Evolutionary conservation across 2,113 vertebrate genomes (phyloP).

Genomic region (Pituophis catenifer): DNA sequence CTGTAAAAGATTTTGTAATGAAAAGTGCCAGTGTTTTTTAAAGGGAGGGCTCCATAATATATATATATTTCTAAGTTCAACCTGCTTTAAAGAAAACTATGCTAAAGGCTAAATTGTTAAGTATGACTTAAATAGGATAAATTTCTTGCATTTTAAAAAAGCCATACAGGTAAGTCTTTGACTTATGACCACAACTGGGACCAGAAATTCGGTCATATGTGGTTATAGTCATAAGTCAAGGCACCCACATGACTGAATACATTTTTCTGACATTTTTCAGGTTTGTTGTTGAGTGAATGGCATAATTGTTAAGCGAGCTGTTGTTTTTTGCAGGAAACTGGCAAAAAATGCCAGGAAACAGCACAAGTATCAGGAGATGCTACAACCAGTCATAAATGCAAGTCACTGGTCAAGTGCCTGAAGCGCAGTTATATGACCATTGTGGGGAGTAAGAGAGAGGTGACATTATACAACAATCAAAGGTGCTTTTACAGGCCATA

Average conservation of each 20-base stretch:
- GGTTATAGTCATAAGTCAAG: background rate
- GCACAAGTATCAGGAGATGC: background rate
- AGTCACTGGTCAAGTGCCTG: background rate
- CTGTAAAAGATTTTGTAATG: background rate
- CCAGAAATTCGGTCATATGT: background rate
- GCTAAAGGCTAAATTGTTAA: background rate
- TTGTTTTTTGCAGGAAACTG: background rate
- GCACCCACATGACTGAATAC: background rate
- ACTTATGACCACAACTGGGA: background rate
- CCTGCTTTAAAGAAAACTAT: background rate
- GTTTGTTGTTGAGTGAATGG: background rate
- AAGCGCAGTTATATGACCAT: background rate
- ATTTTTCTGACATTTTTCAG: background rate
- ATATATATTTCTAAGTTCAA: background rate
- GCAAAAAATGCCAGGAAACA: background rate
- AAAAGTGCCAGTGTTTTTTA: background rate
- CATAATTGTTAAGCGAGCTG: background rate
- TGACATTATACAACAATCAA: no score
- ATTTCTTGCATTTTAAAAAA: background rate
- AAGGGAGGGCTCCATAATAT: background rate
- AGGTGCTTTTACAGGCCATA: background rate
- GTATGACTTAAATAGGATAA: background rate
- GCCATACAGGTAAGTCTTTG: background rate
- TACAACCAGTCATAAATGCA: background rate
- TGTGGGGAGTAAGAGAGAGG: no score